Conservation (phyloP, 2,888 invertebrate species). For the Craniophora ligustri region DNA sequence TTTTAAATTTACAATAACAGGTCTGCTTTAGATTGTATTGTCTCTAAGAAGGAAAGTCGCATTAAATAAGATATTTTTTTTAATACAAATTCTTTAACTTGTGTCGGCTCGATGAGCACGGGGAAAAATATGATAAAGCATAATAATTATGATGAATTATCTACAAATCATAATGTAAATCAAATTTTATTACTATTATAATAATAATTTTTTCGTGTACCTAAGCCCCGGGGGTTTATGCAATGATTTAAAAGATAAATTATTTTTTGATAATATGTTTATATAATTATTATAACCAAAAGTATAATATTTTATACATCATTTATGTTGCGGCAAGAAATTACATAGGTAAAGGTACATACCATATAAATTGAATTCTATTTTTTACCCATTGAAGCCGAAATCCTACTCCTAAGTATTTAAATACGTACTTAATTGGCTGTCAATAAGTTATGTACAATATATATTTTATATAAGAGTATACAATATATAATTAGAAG, state of each 20-base stretch:
- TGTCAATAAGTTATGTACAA: conserved; percentile 20
- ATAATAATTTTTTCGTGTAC: no score
- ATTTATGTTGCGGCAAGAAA: conserved; percentile 13
- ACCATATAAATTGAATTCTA: conserved; percentile 7
- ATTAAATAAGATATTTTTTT: conserved; percentile 15
- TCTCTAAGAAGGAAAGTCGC: conserved; percentile 32
- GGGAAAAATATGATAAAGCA: no score
- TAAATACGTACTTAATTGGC: conserved; percentile 32
- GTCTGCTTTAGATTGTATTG: conserved; percentile 30
- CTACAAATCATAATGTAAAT: no score
- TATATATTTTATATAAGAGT: conserved; percentile 19
- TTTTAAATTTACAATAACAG: conserved; percentile 18
- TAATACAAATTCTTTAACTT: conserved; percentile 6
- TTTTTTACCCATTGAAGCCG: conserved; percentile 6
- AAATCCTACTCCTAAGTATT: conserved; percentile 23
- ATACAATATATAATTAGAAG: conserved; percentile 36
- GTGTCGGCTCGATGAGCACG: no score
- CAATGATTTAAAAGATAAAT: background rate
- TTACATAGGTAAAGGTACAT: conserved; percentile 29
- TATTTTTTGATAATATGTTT: background rate
- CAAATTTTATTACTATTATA: no score
- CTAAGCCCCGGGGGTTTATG: background rate
- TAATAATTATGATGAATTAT: no score
- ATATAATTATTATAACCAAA: background rate
- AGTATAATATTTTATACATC: background rate